phyloP scores from a whole-genome alignment of 1,140 invertebrate genomes.

The Plodia interpunctella region DNA sequence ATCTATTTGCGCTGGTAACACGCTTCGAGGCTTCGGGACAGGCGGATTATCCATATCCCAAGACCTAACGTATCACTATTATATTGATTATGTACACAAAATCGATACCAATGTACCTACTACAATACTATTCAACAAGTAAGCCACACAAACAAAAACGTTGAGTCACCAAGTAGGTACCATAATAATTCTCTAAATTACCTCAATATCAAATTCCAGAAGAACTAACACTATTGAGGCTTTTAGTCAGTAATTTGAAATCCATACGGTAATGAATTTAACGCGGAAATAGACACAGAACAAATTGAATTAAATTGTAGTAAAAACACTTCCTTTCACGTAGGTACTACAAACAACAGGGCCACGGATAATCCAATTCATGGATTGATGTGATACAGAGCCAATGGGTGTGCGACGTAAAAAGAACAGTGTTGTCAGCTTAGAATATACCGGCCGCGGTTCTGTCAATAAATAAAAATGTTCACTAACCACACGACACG shows the following conservation, averaged over 20 bases:
- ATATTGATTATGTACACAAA: conserved; percentile 22
- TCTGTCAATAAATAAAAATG: no score
- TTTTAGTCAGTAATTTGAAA: background rate
- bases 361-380: no score
- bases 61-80: background rate
- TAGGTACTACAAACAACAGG: background rate
- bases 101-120: conserved; percentile 43
- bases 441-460: no score
- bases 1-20: conserved; percentile 38
- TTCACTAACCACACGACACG: no score
- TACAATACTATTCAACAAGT: conserved; percentile 17
- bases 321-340: background rate
- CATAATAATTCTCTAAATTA: background rate
- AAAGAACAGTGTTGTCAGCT: conserved; percentile 1
- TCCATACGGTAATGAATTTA: background rate
- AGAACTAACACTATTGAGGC: background rate
- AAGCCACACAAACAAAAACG: conserved; percentile 35
- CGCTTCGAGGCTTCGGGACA: conserved; percentile 53
- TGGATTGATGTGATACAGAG: background rate
- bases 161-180: conserved; percentile 33
- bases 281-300: background rate
- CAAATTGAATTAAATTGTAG: background rate
- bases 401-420: background rate
- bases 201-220: background rate
- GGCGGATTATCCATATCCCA: conserved; percentile 57